Percentiles rank a stretch among this genome's conserved stretches.
These are phyloP conservation scores for Drosophila trapezifrons DNA, from an alignment of 1,140 invertebrate genomes.

Conservation along the genomic window DNA sequence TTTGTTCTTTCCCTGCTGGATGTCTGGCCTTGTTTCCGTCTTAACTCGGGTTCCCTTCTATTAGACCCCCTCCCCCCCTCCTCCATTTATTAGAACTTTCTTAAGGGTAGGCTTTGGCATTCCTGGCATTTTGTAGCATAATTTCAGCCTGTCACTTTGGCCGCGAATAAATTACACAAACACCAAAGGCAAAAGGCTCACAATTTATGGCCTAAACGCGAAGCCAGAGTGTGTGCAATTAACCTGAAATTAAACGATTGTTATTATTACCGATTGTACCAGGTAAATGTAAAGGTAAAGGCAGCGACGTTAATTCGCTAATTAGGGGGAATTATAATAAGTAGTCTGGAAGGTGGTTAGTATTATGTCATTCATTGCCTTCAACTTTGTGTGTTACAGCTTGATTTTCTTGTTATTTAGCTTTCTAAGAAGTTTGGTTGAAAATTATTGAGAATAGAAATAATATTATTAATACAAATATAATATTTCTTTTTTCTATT, in stretches of 20 bases:
- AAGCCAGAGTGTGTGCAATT: constrained; percentile 62
- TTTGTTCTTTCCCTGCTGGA: constrained; percentile 5
- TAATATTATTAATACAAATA: no score
- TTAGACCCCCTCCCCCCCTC: background rate
- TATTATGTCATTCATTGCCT: background rate
- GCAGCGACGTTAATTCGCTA: constrained; percentile 9
- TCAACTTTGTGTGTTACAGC: no score
- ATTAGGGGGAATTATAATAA: background rate
- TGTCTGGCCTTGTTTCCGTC: constrained; percentile 27
- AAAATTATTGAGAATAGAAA: no score
- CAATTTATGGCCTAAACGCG: constrained; percentile 55
- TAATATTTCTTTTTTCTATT: no score
- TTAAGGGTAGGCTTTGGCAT: constrained; percentile 30
- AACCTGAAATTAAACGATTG: constrained; percentile 76
- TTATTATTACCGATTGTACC: constrained; percentile 45
- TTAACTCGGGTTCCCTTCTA: background rate
- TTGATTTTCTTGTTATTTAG: no score
- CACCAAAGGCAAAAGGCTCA: constrained; percentile 26
- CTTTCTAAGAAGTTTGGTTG: no score
- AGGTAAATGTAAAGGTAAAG: background rate
- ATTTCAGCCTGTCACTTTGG: constrained; percentile 67
- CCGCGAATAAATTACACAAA: constrained; percentile 70
- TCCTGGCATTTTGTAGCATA: constrained; percentile 75
- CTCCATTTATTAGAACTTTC: background rate
- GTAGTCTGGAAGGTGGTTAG: background rate